These are phyloP conservation scores for Panthera uncia DNA, from an alignment of 2,113 vertebrate species.

Conservation along the genomic window DNA sequence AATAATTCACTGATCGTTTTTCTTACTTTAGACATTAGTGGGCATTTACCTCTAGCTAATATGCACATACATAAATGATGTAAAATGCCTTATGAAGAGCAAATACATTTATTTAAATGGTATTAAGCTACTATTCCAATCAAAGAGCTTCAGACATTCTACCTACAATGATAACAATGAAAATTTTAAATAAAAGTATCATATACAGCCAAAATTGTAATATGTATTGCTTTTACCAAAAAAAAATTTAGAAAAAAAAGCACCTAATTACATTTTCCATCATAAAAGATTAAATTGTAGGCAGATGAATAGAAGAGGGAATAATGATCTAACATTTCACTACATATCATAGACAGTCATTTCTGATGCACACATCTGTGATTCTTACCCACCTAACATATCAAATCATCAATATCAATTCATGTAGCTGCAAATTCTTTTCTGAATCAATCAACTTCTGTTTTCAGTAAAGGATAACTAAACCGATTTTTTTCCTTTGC, in stretches of 20 bases:
- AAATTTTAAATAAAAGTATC: background rate
- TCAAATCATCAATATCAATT: background rate
- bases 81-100: background rate
- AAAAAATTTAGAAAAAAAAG: background rate
- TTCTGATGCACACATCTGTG: background rate
- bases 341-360: background rate
- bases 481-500: background rate
- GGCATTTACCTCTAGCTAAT: background rate
- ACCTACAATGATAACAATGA: background rate
- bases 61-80: background rate
- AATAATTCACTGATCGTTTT: background rate
- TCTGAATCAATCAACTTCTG: constrained; percentile 16
- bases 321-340: background rate
- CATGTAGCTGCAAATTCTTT: background rate
- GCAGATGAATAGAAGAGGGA: background rate
- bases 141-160: background rate
- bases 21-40: background rate
- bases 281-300: background rate
- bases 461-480: background rate
- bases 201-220: background rate
- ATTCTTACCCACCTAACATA: background rate
- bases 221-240: background rate
- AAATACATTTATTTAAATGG: background rate
- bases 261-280: background rate
- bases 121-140: background rate